Evolutionary conservation across 2,113 vertebrate species (phyloP).

Genomic region (Cryptomyrus ogoouensis): DNA sequence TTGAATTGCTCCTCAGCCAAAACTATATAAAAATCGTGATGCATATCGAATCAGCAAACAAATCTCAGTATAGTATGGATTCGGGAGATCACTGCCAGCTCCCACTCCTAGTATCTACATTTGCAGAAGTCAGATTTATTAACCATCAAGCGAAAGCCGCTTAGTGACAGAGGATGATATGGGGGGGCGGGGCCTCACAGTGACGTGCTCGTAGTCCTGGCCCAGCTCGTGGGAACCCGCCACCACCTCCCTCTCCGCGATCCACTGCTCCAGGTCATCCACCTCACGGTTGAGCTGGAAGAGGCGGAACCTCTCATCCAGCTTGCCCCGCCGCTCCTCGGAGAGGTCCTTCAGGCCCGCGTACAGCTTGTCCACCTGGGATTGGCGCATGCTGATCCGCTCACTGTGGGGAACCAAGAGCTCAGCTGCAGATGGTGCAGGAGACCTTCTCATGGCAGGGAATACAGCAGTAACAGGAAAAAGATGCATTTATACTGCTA

Average conservation of each 20-base stretch:
- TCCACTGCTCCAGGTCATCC: slow-evolving; percentile 95
- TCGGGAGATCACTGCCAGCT: not conserved
- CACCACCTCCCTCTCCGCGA: slow-evolving; percentile 90
- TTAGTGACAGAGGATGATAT: not conserved
- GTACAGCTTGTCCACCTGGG: slow-evolving; percentile 93
- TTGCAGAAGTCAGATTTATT: not conserved
- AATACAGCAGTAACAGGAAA: not conserved
- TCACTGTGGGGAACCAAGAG: slow-evolving; percentile 59
- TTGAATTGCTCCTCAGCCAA: not conserved
- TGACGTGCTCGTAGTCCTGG: slow-evolving; percentile 93
- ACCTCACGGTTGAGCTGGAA: slow-evolving; percentile 95
- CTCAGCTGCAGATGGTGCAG: not conserved
- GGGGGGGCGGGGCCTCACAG: slow-evolving; percentile 24
- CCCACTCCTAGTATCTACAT: not conserved
- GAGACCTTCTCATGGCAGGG: not conserved
- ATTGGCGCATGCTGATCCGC: slow-evolving; percentile 91
- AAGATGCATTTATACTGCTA: not conserved
- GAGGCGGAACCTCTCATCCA: slow-evolving; percentile 86
- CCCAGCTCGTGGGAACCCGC: slow-evolving; percentile 92
- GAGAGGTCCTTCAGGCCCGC: slow-evolving; percentile 91
- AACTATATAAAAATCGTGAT: not conserved
- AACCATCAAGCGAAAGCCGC: not conserved
- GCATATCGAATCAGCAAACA: not conserved
- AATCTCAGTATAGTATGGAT: not conserved
- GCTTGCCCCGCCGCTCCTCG: slow-evolving; percentile 83